Percentiles rank a stretch among this genome's conserved stretches.
Conservation (phyloP, 2,888 invertebrate genomes). For the Macrophya alboannulata region DNA sequence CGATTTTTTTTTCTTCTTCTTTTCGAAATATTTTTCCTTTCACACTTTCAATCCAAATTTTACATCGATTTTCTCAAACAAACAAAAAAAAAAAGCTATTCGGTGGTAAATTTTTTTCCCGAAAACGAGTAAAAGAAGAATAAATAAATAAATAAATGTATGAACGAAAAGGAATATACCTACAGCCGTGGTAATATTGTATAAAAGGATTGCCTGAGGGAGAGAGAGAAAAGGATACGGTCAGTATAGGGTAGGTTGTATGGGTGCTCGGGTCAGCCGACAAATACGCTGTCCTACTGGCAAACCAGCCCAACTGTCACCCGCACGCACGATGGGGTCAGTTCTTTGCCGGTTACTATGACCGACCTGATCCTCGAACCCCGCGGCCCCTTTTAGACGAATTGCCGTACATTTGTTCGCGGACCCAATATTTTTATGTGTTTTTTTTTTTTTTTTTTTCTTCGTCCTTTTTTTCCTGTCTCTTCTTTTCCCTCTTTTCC, state of each 20-base stretch:
- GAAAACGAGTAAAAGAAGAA: background rate
- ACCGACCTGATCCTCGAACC: conserved; percentile 24
- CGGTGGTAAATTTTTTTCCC: background rate
- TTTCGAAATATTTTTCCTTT: background rate
- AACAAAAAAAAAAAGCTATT: background rate
- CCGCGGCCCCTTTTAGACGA: conserved; percentile 15
- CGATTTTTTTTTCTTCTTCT: background rate
- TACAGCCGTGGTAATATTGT: background rate
- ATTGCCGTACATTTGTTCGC: conserved; percentile 44
- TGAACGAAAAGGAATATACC: background rate
- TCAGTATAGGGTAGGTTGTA: background rate
- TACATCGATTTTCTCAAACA: background rate
- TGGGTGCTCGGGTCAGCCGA: conserved; percentile 24
- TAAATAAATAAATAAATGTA: background rate
- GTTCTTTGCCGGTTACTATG: conserved; percentile 29
- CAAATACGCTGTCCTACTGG: conserved; percentile 22
- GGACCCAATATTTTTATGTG: conserved; percentile 21
- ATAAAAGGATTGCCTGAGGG: background rate
- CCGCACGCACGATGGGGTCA: conserved; percentile 16
- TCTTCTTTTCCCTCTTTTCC: background rate
- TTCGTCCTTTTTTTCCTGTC: background rate
- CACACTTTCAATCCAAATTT: background rate
- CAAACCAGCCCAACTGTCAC: conserved; percentile 34
- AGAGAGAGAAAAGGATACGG: background rate
- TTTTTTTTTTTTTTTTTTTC: background rate